phyloP scores from a whole-genome alignment of 2,113 vertebrate genomes.

The Apeltes quadracus region DNA sequence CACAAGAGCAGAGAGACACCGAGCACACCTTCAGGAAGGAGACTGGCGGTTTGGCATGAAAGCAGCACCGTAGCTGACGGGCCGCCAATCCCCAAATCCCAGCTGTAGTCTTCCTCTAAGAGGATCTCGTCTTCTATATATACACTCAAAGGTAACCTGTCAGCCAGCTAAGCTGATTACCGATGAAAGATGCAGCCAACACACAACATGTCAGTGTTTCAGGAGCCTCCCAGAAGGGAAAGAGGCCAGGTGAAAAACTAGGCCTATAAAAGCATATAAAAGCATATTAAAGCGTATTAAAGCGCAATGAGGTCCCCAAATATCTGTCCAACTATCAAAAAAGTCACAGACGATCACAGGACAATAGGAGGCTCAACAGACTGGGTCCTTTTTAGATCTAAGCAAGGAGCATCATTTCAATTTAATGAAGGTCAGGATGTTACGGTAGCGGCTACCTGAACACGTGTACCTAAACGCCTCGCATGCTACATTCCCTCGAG shows the following conservation, averaged over 20 bases:
- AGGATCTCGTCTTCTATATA: conserved; percentile 76
- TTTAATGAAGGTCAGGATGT: too few species aligned
- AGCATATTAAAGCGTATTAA: too few species aligned
- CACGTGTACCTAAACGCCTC: too few species aligned
- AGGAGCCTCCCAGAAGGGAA: neutral
- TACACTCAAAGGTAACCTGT: conserved; percentile 60
- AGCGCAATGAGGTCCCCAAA: too few species aligned
- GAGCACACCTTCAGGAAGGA: conserved; percentile 10
- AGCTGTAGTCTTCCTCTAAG: conserved; percentile 62
- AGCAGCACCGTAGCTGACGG: conserved; percentile 27
- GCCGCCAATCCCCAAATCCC: conserved; percentile 51
- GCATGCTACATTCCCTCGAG: too few species aligned
- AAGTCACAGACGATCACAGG: neutral
- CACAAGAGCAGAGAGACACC: conserved; percentile 12
- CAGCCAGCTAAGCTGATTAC: conserved; percentile 71
- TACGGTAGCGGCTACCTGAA: too few species aligned
- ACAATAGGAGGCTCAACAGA: neutral
- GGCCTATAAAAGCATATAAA: too few species aligned
- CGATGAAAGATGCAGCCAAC: conserved; percentile 21
- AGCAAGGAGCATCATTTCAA: too few species aligned
- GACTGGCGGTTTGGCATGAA: neutral
- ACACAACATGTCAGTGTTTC: neutral
- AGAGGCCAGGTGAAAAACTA: too few species aligned
- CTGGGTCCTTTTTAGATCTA: neutral
- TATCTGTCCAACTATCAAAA: too few species aligned